A percentile compares a stretch with the other conserved stretches of the same genome.
Conservation (phyloP, 2,888 invertebrate genomes). For the Sisyra nigra region DNA sequence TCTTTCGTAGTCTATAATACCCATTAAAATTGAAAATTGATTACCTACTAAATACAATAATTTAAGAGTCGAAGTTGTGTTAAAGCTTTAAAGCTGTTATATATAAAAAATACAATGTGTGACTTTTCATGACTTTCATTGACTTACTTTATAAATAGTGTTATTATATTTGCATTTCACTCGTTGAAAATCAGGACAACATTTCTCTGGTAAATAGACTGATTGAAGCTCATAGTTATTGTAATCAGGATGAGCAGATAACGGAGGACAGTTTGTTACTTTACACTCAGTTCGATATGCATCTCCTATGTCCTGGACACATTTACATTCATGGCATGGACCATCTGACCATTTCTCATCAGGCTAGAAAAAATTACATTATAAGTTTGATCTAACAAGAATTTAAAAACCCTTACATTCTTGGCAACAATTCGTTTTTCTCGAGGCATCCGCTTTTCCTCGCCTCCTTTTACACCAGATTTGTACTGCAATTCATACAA, state of each 20-base stretch:
- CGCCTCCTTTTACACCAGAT: neutral
- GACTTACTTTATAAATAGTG: slow-evolving; percentile 4
- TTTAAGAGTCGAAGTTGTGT: no score
- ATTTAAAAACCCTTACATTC: slow-evolving; percentile 2
- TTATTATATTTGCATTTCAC: slow-evolving; percentile 37
- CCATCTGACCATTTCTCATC: slow-evolving; percentile 53
- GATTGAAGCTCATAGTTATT: slow-evolving; percentile 38
- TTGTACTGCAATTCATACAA: neutral
- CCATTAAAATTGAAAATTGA: no score
- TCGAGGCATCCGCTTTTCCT: slow-evolving; percentile 15
- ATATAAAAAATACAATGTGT: no score
- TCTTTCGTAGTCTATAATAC: no score
- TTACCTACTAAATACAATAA: no score
- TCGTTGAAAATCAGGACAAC: slow-evolving; percentile 42
- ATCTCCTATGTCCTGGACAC: slow-evolving; percentile 24
- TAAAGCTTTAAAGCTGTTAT: no score
- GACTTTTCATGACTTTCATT: no score
- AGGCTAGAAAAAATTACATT: no score
- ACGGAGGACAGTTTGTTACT: slow-evolving; percentile 32
- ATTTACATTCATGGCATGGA: slow-evolving; percentile 48
- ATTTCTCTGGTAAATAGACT: slow-evolving; percentile 35
- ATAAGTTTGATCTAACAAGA: no score
- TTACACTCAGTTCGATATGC: slow-evolving; percentile 30
- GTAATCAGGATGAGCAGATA: slow-evolving; percentile 27
- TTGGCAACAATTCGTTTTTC: neutral